Evolutionary conservation across 2,888 invertebrate genomes (phyloP), one percentile per base, ranked within the genome.

Genomic region (Gerris lacustris): DNA sequence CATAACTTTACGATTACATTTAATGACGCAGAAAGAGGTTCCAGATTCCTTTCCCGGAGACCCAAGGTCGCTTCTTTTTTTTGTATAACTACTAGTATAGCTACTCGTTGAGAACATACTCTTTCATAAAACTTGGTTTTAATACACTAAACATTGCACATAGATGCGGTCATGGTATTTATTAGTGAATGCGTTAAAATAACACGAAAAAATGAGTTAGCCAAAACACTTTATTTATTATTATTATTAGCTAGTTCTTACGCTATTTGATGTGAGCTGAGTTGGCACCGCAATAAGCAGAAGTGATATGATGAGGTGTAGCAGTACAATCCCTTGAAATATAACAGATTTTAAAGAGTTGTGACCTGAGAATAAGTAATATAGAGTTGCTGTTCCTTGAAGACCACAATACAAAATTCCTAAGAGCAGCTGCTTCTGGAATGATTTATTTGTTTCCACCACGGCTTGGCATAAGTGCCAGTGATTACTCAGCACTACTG

Each of bases 381-480:
- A 55, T 55, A 55, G 15, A 55, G 55, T 55, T 55, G 55, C 55
- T 55, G 55, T 55, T 55, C 55, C 55, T 55, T 55, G 55, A 11
- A 55, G 55, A 55, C 55, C 55, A 55, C 55, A 55, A 15, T 55
- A 55, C 55, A 55, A 15, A 11, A 55, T 55, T 11, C 55, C 15
- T 2, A 55, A 9, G 11, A 55, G 15, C 15, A 55, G 55, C 55
- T 55, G 55, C 9, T 55, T 55, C 15, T 55, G 55, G 55, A 55
- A 55, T 11, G 55, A 55, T 55, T 15, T 55, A 15, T 55, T 55
- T 11, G 55, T 55, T 55, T 55, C 55, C 15, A 55, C 55, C 9
- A 55, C 55, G 2, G 55, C 9, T 15, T 55, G 55, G 15, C 55
- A 55, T 15, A 55, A 15, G 55, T 9, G 11, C 55, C 55, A 55